Base-by-base conservation (phyloP, 2,888 invertebrate species). In the Carterocephalus palaemon region DNA sequence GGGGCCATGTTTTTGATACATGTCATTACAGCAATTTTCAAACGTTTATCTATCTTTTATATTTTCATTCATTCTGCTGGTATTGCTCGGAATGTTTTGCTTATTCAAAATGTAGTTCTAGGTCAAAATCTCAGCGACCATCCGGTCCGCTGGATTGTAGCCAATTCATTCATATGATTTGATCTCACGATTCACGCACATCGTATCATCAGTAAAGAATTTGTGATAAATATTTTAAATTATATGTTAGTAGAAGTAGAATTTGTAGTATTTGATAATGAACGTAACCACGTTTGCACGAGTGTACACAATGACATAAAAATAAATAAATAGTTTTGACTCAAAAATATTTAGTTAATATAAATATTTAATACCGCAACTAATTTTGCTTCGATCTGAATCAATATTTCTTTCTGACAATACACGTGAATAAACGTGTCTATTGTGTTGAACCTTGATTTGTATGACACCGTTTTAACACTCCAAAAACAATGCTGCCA, bases 51-150 rank as follows among this genome's bases (percentile, higher is more conserved):
- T 20, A 2, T 20, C 33, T 33, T 22, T 33, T 19, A n/a, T 37
- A 16, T 29, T 37, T 31, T 43, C 23, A n/a, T 36, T 41, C 41
- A 19, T 47, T 31, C 36, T 6, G 13, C 17, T n/a, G 34, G 20
- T 28, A 42, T 26, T 42, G n/a, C 20, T 13, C 31, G 33, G 38
- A 56, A 53, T 55, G 51, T 46, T 49, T 51, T 50, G 49, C 24
- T 51, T 48, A 50, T 52, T 47, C 52, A 59, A 71, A n/a, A 71
- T 69, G 64, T 67, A 72, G 63, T 70, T 75, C 76, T 80, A 79
- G 80, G 80, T 80, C 79, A 78, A 76, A 70, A 67, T 64, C 67
- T 68, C 51, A 54, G 37, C 55, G 59, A 64, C 69, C 61, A 33
- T 15, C 54, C 60, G 60, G 26, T 15, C 54, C 60, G 60, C 68